Evolutionary conservation across 37 sponge, comb jelly and placozoan species (phyloP), one percentile per base, ranked within the genome.

Genomic region (Theonella swinhoei): DNA sequence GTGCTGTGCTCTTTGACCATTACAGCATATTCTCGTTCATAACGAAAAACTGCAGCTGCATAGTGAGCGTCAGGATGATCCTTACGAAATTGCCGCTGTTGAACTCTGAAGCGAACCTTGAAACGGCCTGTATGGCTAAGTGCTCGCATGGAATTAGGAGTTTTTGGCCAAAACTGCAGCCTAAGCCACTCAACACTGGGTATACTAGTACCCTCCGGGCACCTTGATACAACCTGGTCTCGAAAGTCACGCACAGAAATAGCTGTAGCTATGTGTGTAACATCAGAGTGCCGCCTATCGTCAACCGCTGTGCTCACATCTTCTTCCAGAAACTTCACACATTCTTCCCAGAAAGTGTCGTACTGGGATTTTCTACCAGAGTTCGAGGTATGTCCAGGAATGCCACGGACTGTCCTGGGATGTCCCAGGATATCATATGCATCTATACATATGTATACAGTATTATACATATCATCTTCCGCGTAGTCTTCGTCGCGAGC

Each of bases 101-200:
- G 88, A 22, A 89, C 67, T 75, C 72, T 83, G 42, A 71, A 83
- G 33, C 64, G 62, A 11, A 89, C 36, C 2, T 72, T 47, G 35
- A 84, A 72, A 28, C 39, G 72, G 14, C 85, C 81, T 64, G 85
- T 90, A 37, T 90, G 85, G 28, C 80, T 77, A 28, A 82, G 14
- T 5, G 65, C 37, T 30, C 61, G n/a, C 19, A 74, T 64, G 54
- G 68, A 35, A 68, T 32, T 30, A 38, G 7, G 59, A 42, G 70
- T 80, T 28, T 75, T 78, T 1, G 91, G 81, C 85, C 85, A 84
- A 59, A 90, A 90, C 66, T 90, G 91, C 20, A 88, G 72, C 3
- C 75, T 22, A 59, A 29, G 20, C 72, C 63, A 82, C 11, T 86
- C 73, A 0, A 35, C 42, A 77, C 26, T 36, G 37, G 11, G 24